phyloP scores from a whole-genome alignment of 2,888 invertebrate species.

The Xestoiulus laeticollis region DNA sequence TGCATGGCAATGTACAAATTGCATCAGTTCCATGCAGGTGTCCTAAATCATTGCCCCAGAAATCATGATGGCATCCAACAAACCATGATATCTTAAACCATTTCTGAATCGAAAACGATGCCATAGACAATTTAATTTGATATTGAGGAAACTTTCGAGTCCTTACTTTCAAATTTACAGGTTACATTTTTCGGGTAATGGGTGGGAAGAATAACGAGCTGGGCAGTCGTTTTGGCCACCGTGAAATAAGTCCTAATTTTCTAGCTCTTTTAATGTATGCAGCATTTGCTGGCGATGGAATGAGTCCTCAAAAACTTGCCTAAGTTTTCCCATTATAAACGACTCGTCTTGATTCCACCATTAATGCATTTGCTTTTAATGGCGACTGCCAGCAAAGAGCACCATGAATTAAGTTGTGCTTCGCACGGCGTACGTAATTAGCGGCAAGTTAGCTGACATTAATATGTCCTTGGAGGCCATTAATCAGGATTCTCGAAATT shows the following conservation, averaged over 20 bases:
- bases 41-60: too few species aligned
- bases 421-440: slow-evolving; percentile 18
- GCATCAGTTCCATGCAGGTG: too few species aligned
- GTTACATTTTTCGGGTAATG: too few species aligned
- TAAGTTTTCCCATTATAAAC: neutral
- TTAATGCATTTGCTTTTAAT: slow-evolving; percentile 9
- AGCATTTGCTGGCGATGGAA: neutral
- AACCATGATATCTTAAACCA: too few species aligned
- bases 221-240: too few species aligned
- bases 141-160: too few species aligned
- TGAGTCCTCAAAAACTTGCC: neutral
- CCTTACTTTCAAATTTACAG: too few species aligned
- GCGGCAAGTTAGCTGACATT: slow-evolving; percentile 37
- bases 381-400: slow-evolving; percentile 17
- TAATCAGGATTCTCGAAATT: slow-evolving; percentile 34
- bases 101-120: neutral
- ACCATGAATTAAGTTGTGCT: neutral
- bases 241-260: neutral
- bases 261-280: neutral
- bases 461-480: slow-evolving; percentile 9
- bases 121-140: neutral
- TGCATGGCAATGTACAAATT: neutral
- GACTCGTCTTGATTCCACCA: neutral
- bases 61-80: too few species aligned
- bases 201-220: too few species aligned